These are phyloP conservation scores for Diadophis punctatus DNA, from an alignment of 2,113 vertebrate species.

Conservation along the genomic window DNA sequence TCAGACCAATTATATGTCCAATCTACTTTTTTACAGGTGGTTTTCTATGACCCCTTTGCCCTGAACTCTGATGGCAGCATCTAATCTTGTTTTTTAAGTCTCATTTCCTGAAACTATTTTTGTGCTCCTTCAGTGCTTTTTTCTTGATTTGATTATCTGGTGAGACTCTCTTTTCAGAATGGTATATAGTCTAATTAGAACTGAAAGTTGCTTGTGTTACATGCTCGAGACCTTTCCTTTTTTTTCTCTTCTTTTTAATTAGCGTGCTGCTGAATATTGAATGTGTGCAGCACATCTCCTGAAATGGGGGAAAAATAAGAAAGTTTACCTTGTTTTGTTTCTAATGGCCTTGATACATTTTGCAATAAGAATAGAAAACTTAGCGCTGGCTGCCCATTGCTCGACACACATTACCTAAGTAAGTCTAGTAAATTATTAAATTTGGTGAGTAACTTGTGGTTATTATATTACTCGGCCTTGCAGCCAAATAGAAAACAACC, in stretches of 20 bases:
- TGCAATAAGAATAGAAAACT: conserved; percentile 30
- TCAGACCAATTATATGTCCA: conserved; percentile 35
- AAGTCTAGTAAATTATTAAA: conserved; percentile 64
- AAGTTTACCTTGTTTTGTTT: conserved; percentile 12
- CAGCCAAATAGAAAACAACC: conserved; percentile 73
- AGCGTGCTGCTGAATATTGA: neutral
- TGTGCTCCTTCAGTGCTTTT: conserved; percentile 17
- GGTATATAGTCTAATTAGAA: neutral
- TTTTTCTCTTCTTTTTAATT: neutral
- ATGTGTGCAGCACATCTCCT: neutral
- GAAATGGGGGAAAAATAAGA: neutral
- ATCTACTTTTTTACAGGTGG: neutral
- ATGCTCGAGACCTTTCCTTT: neutral
- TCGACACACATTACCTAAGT: conserved; percentile 60
- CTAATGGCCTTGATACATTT: conserved; percentile 30
- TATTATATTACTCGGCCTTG: conserved; percentile 69
- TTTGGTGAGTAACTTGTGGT: conserved; percentile 61
- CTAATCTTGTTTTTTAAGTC: conserved; percentile 39
- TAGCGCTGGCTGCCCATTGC: conserved; percentile 25
- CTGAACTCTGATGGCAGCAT: conserved; percentile 6
- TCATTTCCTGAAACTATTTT: conserved; percentile 16
- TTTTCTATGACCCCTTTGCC: neutral
- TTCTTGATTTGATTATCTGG: neutral
- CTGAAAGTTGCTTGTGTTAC: conserved; percentile 5
- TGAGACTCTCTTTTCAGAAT: neutral